Evolutionary conservation across 2,797 vertebrate species (phyloP), one percentile per base, ranked within the genome.

Genomic region (Sorex maritimensis): DNA sequence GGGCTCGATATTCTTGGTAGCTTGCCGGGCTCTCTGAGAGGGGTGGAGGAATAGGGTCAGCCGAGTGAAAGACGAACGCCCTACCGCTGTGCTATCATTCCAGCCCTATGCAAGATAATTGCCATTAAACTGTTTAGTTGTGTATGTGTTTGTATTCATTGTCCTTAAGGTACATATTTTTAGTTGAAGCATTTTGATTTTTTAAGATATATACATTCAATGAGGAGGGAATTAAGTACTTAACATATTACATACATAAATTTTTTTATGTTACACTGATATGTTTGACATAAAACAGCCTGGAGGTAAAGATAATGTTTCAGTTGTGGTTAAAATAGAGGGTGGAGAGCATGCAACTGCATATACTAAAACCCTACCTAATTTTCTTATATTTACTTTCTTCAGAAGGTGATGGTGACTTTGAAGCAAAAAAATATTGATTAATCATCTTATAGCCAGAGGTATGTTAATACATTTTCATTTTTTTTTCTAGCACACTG

Each of bases 401-500:
- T 94, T 90, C 52, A 71, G 75, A 94, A 88, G 80, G 78, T 88
- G 93, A 82, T 80, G 69, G 69, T 93, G 92, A 34, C 68, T 95
- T 87, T 90, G 94, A 97, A 96, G 68, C 84, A 93, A 94, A 88
- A 95, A 72, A 93, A 78, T 96, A 96, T 96, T 97, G 96, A 97
- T 97, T 94, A 68, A 74, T 93, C 30, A 11, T 96, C 34, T 95
- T 97, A 58, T 79, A 91, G 90, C 97, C 88, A 52, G 87, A 96
- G 21, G 83, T 90, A 93, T 96, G 95, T 95, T 98, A 97, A 98
- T 96, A 90, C 46, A n/a, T 90, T 95, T 96, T 94, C 84, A 72
- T 95, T 77, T 92, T 96, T 98, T 98, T 77, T 98, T 97, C 28
- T 97, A 99, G 99, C 99, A 99, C 97, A 99, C 99, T 97, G 99